Base-by-base conservation (phyloP, 1,140 invertebrate species). In the Mylabris phalerata region DNA sequence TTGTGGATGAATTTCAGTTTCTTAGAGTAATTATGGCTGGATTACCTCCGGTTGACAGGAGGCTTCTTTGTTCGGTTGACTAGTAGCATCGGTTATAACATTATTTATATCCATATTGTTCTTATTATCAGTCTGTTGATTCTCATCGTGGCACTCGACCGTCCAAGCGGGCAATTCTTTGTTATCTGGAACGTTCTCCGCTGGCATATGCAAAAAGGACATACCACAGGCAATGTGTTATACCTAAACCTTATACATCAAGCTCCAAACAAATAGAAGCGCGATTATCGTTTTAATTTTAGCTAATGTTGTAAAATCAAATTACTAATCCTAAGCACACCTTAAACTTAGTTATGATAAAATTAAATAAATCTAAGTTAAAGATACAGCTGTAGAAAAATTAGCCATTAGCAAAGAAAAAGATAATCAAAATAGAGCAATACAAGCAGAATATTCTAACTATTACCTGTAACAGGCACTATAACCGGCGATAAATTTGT, bases 131-230 rank as follows among this genome's bases (percentile, higher is more conserved):
- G 11, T 48, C 9, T 39, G 52, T 10, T 47, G 27, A 13, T 39
- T 48, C 13, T 55, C 27, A 39, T 55, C 44, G 3, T 3, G 41
- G 4, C 11, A 5, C 3, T 10, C 41, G 10, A 3, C 41, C 38
- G 44, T 39, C 52, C 52, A 55, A 9, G 0, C 4, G 10, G 65
- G 45, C 50, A 55, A 50, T 39, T 57, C 64, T 69, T 67, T 73
- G 71, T 68, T 50, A 65, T 45, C 67, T 69, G 59, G 71, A 13
- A 56, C 52, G 40, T 54, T 61, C 50, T 64, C 60, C 50, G 62
- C 62, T 66, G 59, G 44, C 65, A 59, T 57, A 63, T 57, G 60
- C 57, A 64, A 66, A 57, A 59, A 60, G 51, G 42, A 59, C 55
- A 60, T 55, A 57, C 57, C 62, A 64, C 55, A 62, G 59, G 54